Conservation (phyloP, 2,113 vertebrate species). For the Puma concolor region DNA sequence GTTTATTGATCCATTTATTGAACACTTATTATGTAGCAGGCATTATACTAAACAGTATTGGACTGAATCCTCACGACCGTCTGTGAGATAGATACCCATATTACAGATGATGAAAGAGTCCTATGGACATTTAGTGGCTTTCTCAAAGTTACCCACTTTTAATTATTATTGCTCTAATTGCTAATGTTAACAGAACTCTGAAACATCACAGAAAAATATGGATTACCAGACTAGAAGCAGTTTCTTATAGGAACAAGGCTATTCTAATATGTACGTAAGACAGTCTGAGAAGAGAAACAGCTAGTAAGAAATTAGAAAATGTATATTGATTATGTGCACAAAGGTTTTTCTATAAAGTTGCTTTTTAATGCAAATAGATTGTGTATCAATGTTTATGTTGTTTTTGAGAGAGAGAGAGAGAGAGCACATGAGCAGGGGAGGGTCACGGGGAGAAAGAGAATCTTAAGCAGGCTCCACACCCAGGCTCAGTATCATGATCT, state of each 20-base stretch:
- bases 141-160: background rate
- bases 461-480: too few relatives aligned
- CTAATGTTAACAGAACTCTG: background rate
- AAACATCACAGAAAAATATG: background rate
- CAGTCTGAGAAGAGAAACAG: background rate
- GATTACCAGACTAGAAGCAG: background rate
- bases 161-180: background rate
- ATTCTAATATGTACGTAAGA: background rate
- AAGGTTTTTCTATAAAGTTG: slow-evolving; percentile 14
- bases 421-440: too few relatives aligned
- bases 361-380: background rate
- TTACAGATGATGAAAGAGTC: background rate
- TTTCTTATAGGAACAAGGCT: background rate
- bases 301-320: background rate
- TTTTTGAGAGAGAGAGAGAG: too few relatives aligned
- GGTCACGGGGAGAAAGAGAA: too few relatives aligned
- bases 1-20: background rate
- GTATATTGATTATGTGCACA: background rate
- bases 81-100: background rate
- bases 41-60: background rate
- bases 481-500: too few relatives aligned
- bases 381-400: background rate
- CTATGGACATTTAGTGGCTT: background rate
- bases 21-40: background rate
- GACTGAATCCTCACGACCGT: background rate